Percentiles rank a stretch among this genome's conserved stretches.
phyloP scores from a whole-genome alignment of 2,797 vertebrate species.

The Argya squamiceps region DNA sequence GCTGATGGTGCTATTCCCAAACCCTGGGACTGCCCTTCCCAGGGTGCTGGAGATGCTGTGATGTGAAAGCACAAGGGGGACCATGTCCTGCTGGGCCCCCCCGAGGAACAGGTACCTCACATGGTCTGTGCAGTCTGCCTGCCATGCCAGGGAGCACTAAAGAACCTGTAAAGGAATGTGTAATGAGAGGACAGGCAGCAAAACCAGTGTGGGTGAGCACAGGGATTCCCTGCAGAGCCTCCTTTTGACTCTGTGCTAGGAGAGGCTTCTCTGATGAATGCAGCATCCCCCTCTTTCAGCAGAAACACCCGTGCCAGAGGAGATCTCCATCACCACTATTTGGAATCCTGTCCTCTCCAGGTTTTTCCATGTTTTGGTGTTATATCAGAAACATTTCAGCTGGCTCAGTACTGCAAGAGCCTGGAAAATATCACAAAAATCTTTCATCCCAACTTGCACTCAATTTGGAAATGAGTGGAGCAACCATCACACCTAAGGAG shows the following conservation, averaged over 20 bases:
- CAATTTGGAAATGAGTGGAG: neutral
- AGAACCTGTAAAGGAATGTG: neutral
- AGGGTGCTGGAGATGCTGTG: neutral
- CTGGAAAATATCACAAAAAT: neutral
- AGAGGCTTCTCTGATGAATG: neutral
- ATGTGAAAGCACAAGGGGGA: neutral
- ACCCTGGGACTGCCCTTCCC: neutral
- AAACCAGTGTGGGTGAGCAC: neutral
- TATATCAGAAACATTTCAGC: neutral
- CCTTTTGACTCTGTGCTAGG: neutral
- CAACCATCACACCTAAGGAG: rapidly evolving
- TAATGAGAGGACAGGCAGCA: neutral
- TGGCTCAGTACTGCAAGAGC: neutral
- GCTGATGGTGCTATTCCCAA: neutral
- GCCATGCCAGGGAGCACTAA: neutral
- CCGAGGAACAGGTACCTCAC: neutral
- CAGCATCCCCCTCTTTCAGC: neutral
- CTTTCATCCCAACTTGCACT: neutral
- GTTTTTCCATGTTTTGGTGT: neutral
- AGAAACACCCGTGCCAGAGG: neutral
- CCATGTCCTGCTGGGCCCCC: neutral
- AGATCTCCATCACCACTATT: neutral
- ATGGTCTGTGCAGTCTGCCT: neutral
- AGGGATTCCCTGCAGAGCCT: neutral
- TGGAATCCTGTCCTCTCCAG: neutral